phyloP scores from a whole-genome alignment of 2,797 vertebrate genomes.

The Craterocephalus amniculus region DNA sequence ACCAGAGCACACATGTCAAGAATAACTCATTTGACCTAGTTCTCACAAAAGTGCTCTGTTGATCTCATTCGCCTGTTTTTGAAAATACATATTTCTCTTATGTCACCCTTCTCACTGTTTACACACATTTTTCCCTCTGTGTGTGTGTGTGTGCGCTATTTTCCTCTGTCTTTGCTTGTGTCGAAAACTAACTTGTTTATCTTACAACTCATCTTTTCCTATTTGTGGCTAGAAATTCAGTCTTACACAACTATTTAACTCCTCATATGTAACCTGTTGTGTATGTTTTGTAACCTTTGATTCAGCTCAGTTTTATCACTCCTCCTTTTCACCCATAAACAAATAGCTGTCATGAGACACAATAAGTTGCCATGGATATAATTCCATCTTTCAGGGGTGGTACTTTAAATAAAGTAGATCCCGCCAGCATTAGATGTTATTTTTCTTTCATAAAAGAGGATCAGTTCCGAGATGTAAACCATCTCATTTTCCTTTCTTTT shows the following conservation, averaged over 20 bases:
- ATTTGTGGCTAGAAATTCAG: background rate
- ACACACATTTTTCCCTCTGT: no score
- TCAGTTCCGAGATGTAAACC: background rate
- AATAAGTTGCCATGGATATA: constrained; percentile 28
- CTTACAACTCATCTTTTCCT: background rate
- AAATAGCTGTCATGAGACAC: constrained; percentile 8
- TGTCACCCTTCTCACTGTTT: background rate
- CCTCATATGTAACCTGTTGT: background rate
- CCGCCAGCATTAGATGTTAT: background rate
- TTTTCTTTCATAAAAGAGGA: constrained; percentile 15
- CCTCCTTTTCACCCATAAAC: background rate
- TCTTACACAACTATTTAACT: background rate
- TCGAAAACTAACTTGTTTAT: background rate
- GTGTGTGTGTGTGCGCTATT: background rate
- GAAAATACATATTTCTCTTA: background rate
- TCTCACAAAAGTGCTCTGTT: background rate
- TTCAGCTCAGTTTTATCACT: constrained; percentile 1
- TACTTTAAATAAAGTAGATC: constrained; percentile 24
- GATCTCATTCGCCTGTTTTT: background rate
- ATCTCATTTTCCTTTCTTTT: background rate
- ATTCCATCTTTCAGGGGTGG: background rate
- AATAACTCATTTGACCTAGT: background rate
- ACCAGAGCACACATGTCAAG: background rate
- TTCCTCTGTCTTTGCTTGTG: background rate
- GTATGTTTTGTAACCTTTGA: constrained; percentile 7